phyloP scores from a whole-genome alignment of 2,797 vertebrate genomes.

The Lepus townsendii region DNA sequence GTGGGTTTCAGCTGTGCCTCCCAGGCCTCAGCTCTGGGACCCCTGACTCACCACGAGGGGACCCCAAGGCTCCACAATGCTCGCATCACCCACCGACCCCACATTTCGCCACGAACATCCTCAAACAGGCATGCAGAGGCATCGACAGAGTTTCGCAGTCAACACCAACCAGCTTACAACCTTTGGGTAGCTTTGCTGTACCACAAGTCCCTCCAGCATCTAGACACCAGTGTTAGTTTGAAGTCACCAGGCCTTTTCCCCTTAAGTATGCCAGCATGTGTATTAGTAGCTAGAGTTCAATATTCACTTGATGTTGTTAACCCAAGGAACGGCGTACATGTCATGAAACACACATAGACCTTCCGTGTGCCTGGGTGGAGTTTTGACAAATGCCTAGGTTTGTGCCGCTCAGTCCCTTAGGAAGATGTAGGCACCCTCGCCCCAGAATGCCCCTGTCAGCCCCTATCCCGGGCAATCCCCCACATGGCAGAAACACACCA shows the following conservation, averaged over 20 bases:
- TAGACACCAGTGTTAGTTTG: neutral
- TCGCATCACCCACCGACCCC: neutral
- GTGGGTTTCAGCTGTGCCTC: accelerated
- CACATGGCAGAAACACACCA: neutral
- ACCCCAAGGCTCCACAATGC: neutral
- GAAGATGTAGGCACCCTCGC: neutral
- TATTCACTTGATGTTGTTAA: neutral
- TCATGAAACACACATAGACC: neutral
- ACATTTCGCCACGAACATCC: neutral
- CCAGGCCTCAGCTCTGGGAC: neutral
- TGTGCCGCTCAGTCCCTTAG: accelerated
- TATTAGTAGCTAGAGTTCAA: neutral
- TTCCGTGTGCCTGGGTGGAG: neutral
- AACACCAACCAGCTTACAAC: accelerated
- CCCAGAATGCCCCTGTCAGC: neutral
- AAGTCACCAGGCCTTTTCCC: neutral
- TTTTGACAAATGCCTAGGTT: neutral
- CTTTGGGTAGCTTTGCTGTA: accelerated
- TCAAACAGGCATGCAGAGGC: neutral
- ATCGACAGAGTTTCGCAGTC: neutral
- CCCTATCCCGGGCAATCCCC: neutral
- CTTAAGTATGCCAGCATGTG: neutral
- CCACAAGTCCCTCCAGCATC: accelerated
- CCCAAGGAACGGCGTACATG: neutral
- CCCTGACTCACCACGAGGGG: slow-evolving; percentile 11